Percentiles rank a stretch among this genome's conserved stretches.
Evolutionary conservation across 2,888 invertebrate genomes (phyloP).

Genomic region (Limnephilus auricula): DNA sequence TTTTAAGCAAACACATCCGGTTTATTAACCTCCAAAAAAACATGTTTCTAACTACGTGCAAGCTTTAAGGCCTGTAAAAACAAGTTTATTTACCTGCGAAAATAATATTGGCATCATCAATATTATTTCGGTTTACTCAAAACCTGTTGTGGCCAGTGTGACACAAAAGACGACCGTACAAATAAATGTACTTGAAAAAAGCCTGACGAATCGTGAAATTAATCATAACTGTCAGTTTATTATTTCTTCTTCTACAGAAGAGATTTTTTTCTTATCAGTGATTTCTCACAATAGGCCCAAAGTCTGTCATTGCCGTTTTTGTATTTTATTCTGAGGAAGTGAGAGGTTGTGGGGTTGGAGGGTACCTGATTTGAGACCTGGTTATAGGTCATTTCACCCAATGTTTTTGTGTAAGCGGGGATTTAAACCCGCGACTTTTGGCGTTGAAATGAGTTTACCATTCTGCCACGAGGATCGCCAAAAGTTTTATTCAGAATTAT

Average conservation of each 20-base stretch:
- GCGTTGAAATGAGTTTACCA: no score
- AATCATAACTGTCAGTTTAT: neutral
- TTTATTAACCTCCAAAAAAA: conserved; percentile 25
- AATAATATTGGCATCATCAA: neutral
- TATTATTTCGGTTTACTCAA: neutral
- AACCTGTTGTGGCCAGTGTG: neutral
- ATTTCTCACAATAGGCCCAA: neutral
- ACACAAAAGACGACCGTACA: neutral
- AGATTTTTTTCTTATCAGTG: neutral
- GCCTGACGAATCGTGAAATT: neutral
- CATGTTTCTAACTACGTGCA: neutral
- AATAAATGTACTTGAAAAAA: neutral
- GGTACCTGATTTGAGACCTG: neutral
- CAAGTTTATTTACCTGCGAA: neutral
- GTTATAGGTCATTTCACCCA: neutral
- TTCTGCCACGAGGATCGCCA: no score
- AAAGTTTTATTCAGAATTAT: no score
- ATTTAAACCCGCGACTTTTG: no score
- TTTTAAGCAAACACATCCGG: conserved; percentile 17
- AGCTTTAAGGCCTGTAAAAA: neutral
- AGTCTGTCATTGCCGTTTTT: neutral
- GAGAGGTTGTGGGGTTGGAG: neutral
- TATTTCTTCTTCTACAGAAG: neutral
- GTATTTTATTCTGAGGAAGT: neutral
- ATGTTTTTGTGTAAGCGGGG: no score